Evolutionary conservation across 2,888 invertebrate genomes (phyloP), one percentile per base, ranked within the genome.

Genomic region (Rhyacophila evoluta): DNA sequence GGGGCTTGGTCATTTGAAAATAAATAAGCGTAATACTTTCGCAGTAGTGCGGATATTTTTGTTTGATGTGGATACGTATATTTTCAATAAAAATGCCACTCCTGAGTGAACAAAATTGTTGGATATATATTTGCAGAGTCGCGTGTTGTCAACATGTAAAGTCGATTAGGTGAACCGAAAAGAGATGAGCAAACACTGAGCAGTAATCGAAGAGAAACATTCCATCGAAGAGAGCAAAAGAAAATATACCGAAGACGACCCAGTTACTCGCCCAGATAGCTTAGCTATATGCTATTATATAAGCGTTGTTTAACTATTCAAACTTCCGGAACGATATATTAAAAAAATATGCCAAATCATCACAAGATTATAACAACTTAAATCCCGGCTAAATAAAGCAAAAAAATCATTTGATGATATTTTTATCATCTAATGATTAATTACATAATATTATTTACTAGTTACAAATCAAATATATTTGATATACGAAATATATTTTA

Each of bases 121-220:
- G 25, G 41, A 72, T 74, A 71, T 78, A 55, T 55, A 55, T 78
- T 71, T 74, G 74, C 70, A 55, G 71, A 67, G 38, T 28, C 76
- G 81, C 74, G 73, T 76, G 69, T 74, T 39, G 79, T 74, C 79
- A 79, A 77, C 33, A 72, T 25, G 27, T 19, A 74, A 79, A 81
- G 70, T 76, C 78, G 79, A 81, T 81, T 79, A 81, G 67, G 38
- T 38, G 74, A 72, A 68, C 74, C 72, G 55, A 70, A 73, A 78
- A 79, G 72, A 33, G 74, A 72, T 75, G 74, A 29, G 79, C 77
- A 81, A 81, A 81, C 79, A 81, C 37, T n/a, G 74, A 67, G 25
- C 29, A 36, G 75, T 81, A 81, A 81, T 81, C 75, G 79, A 81
- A 81, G 78, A 68, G 81, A 81, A 81, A 81, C 81, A 79, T 76